Percentiles rank a stretch among this genome's conserved stretches.
Evolutionary conservation across 2,113 vertebrate genomes (phyloP).

Genomic region (Jacana jacana): DNA sequence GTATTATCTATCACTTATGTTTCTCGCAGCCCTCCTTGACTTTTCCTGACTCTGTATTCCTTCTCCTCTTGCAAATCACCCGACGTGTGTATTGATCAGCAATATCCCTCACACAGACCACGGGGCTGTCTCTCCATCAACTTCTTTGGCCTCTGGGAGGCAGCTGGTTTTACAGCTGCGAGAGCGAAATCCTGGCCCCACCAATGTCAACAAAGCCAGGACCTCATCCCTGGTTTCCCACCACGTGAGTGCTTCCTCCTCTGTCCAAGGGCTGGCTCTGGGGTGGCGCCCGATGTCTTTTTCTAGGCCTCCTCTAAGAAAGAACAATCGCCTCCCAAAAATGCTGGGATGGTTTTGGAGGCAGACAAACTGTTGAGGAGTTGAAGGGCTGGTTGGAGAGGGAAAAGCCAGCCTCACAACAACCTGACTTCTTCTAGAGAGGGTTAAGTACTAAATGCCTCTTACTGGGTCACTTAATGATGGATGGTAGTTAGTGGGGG

Average conservation of each 20-base stretch:
- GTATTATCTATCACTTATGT: constrained; percentile 44
- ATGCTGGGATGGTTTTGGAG: neutral
- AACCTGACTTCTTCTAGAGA: constrained; percentile 56
- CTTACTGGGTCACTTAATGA: constrained; percentile 68
- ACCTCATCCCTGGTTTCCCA: neutral
- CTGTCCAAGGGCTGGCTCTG: neutral
- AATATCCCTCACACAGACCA: neutral
- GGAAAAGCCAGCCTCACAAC: constrained; percentile 23
- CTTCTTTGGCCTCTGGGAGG: neutral
- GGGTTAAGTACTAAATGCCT: constrained; percentile 67
- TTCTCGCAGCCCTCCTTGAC: constrained; percentile 33
- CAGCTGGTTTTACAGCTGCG: neutral
- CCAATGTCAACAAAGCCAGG: neutral
- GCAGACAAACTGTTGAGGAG: neutral
- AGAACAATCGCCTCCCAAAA: neutral
- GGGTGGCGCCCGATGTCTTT: neutral
- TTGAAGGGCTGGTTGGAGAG: neutral
- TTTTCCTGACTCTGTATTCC: constrained; percentile 19
- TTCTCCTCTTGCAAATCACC: constrained; percentile 32
- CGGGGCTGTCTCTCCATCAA: neutral
- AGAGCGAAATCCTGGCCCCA: neutral
- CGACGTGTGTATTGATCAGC: neutral
- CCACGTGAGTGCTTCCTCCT: neutral
- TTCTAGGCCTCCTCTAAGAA: neutral
- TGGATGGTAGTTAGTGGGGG: constrained; percentile 62